phyloP scores from a whole-genome alignment of 1,140 invertebrate genomes.

The Berghia stephanieae region DNA sequence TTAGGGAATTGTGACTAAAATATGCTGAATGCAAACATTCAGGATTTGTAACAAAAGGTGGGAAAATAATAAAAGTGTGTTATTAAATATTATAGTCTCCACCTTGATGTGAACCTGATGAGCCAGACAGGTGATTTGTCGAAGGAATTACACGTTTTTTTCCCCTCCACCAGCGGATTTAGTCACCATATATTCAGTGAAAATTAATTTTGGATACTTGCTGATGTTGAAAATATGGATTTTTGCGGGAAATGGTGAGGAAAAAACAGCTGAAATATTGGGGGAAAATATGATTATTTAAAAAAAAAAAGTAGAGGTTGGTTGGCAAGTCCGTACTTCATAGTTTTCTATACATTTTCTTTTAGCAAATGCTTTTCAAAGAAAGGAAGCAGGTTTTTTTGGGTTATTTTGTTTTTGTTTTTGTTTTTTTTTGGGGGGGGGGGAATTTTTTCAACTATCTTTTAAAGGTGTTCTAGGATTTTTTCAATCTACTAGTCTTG shows the following conservation, averaged over 20 bases:
- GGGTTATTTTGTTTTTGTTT: conserved; percentile 1
- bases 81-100: too few relatives aligned
- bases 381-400: not conserved
- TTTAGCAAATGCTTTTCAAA: not conserved
- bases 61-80: too few relatives aligned
- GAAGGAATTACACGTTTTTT: too few relatives aligned
- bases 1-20: not conserved
- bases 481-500: too few relatives aligned
- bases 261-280: not conserved
- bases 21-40: not conserved
- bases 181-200: not conserved
- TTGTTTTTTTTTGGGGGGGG: not conserved
- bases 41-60: not conserved
- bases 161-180: too few relatives aligned
- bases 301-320: not conserved
- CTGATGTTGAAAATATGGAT: not conserved
- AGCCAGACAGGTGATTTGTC: too few relatives aligned
- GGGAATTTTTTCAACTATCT: not conserved
- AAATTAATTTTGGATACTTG: not conserved
- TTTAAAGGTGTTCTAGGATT: too few relatives aligned
- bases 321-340: not conserved
- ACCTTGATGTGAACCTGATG: too few relatives aligned
- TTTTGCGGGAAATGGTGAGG: not conserved
- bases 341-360: not conserved
- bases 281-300: too few relatives aligned